Evolutionary conservation across 2,113 vertebrate genomes (phyloP).

Genomic region (Nerophis lumbriciformis): DNA sequence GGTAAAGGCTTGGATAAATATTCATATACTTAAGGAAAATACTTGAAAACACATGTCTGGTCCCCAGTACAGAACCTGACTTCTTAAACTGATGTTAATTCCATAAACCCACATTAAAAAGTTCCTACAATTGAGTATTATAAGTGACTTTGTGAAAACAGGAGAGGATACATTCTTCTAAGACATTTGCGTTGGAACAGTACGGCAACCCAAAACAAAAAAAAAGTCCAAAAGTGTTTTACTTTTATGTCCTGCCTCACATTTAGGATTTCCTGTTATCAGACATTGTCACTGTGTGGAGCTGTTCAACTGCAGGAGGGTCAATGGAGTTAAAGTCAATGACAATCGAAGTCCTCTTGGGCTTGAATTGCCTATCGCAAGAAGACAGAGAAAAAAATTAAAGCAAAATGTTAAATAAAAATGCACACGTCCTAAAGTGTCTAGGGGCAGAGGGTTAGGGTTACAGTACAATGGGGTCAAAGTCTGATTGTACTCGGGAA

Average conservation of each 20-base stretch:
- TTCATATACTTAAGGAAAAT: too few species aligned
- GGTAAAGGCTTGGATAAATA: too few species aligned
- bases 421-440: background rate
- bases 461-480: too few species aligned
- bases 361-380: conserved; percentile 49
- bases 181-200: background rate
- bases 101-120: too few species aligned
- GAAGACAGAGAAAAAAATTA: conserved; percentile 9
- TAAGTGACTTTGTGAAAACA: background rate
- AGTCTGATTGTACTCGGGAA: background rate
- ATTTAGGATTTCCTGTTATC: conserved; percentile 23
- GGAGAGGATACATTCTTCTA: background rate
- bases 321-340: conserved; percentile 66
- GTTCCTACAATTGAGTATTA: background rate
- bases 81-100: too few species aligned
- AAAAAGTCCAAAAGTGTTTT: background rate
- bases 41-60: too few species aligned
- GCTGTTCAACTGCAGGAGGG: conserved; percentile 18
- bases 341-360: conserved; percentile 54
- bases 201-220: background rate
- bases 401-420: background rate
- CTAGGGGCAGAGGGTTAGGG: too few species aligned
- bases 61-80: too few species aligned
- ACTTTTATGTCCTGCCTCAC: conserved; percentile 8
- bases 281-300: conserved; percentile 27